These are phyloP conservation scores for Onychostruthus taczanowskii DNA, from an alignment of 2,113 vertebrate genomes.

Conservation along the genomic window DNA sequence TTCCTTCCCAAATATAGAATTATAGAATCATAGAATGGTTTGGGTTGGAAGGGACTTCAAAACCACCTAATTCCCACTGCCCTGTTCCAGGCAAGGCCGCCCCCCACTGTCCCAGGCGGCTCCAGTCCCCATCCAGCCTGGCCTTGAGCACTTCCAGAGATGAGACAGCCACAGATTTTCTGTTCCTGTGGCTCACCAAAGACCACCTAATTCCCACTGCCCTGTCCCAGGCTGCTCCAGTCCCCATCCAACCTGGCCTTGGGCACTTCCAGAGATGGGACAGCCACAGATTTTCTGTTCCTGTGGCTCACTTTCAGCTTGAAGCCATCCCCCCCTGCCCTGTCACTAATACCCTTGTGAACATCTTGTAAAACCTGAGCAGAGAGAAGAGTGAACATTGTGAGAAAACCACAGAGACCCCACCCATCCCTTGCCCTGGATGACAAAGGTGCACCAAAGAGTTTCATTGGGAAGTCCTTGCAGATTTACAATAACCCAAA, in stretches of 20 bases:
- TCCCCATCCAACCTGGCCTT: accelerated
- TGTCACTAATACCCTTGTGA: background rate
- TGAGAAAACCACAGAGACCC: background rate
- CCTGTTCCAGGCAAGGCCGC: too few relatives aligned
- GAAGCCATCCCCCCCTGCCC: background rate
- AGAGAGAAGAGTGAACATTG: background rate
- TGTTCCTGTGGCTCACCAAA: too few relatives aligned
- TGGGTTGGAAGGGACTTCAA: background rate
- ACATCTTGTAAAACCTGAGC: background rate
- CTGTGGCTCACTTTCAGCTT: background rate
- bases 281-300: background rate
- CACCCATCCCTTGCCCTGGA: background rate
- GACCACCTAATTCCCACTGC: accelerated
- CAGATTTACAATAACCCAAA: conserved; percentile 1
- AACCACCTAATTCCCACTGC: accelerated
- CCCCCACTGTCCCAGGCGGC: background rate
- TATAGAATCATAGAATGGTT: background rate
- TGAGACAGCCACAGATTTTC: background rate
- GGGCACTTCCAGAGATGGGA: background rate
- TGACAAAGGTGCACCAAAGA: background rate
- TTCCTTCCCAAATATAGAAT: background rate
- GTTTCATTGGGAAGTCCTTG: background rate
- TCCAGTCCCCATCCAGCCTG: accelerated
- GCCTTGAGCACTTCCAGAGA: background rate
- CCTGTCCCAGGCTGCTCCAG: background rate